A percentile compares a stretch with the other conserved stretches of the same genome.
Evolutionary conservation across 2,797 vertebrate genomes (phyloP).

Genomic region (Rhodeus uyekii): DNA sequence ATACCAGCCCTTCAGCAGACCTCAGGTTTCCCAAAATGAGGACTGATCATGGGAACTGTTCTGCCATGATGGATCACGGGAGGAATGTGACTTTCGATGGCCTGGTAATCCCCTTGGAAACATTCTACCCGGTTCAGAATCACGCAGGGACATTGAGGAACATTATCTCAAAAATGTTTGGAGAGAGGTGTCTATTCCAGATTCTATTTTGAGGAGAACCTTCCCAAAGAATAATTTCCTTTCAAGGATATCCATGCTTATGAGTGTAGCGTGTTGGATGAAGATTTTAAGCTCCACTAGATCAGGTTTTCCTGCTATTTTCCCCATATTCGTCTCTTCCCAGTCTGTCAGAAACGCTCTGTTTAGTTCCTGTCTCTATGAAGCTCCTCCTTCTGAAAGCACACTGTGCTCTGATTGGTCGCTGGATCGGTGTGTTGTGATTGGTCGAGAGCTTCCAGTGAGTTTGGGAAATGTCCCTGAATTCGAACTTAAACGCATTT

Average conservation of each 20-base stretch:
- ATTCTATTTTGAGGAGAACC: slow-evolving; percentile 20
- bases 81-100: slow-evolving; percentile 57
- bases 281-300: too few species aligned
- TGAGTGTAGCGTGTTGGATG: neutral
- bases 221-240: slow-evolving; percentile 25
- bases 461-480: too few species aligned
- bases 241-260: slow-evolving; percentile 37
- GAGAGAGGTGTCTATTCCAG: slow-evolving; percentile 50
- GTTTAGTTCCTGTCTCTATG: too few species aligned
- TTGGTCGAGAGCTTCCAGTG: too few species aligned
- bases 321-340: too few species aligned
- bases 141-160: slow-evolving; percentile 45
- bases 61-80: slow-evolving; percentile 7
- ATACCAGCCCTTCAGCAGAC: slow-evolving; percentile 41
- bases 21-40: slow-evolving; percentile 55
- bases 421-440: too few species aligned
- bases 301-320: too few species aligned
- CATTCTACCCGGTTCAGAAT: slow-evolving; percentile 49
- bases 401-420: too few species aligned
- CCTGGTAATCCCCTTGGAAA: slow-evolving; percentile 52
- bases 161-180: slow-evolving; percentile 14
- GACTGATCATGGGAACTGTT: slow-evolving; percentile 54
- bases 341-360: too few species aligned
- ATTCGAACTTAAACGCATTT: too few species aligned
- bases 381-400: too few species aligned